Base-by-base conservation (phyloP, 2,888 invertebrate species). In the Tryphoninae sp. region DNA sequence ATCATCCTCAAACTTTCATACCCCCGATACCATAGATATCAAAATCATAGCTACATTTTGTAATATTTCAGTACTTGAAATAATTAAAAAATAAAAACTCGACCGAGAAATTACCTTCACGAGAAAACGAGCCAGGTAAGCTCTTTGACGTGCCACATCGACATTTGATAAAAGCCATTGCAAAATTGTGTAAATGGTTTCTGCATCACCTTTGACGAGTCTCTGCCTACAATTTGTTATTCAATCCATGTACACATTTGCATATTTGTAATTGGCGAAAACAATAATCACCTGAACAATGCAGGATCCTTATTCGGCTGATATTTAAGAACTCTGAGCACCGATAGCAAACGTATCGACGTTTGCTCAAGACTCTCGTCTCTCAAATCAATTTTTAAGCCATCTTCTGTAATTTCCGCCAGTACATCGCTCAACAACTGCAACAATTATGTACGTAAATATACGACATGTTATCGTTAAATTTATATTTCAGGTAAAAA, bases 241-340 rank as follows among this genome's bases (percentile, higher is more conserved):
- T n/a, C 1, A 2, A 11, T n/a, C 22, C 22, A 19, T 2, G 11
- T 23, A 64, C 13, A 22, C 59, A 13, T 78, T 78, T 23, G 33
- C 13, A 33, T 11, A 49, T 33, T 22, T 45, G 7, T 51, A n/a
- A 19, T 45, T 61, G 40, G 2, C 22, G 13, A 55, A 13, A 51
- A 61, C 45, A 13, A 6, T 16, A 59, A 67, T 73, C 85, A 88
- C 91, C 90, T 88, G 80, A 91, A 91, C n/a, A 82, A 83, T 16
- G 84, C 72, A 8, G 90, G 89, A 80, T 93, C 92, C 2, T 93
- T 93, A 23, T 94, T 93, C 2, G 97, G 96, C 64, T 95, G 95
- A 89, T 97, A 97, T 91, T 97, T 96, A n/a, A 97, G 93, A 81
- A 96, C 94, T 79, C 96, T 93, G 19, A 97, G 92, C 91, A 95